These are phyloP conservation scores for Neodiprion virginianus DNA, from an alignment of 1,140 invertebrate species.

Conservation along the genomic window DNA sequence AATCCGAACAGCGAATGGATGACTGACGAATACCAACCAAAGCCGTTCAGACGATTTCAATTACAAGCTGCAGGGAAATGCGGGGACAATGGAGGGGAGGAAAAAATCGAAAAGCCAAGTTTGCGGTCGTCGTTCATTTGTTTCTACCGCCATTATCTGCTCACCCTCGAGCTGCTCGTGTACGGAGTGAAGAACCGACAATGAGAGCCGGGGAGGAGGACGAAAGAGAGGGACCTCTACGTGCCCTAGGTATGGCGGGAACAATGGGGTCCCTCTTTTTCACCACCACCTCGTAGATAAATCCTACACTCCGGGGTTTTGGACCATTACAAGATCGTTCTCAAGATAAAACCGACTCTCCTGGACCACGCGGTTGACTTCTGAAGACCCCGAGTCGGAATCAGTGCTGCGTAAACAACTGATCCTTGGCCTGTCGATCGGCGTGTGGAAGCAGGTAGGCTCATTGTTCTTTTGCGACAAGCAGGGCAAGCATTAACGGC, in stretches of 20 bases:
- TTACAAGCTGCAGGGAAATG: too few relatives aligned
- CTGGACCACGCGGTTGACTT: not conserved
- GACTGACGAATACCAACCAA: too few relatives aligned
- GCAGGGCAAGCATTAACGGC: not conserved
- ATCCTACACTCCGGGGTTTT: not conserved
- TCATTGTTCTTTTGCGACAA: not conserved
- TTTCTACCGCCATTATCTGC: not conserved
- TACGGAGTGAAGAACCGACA: not conserved
- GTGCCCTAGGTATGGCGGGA: not conserved
- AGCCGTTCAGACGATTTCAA: too few relatives aligned
- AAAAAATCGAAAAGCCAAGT: too few relatives aligned
- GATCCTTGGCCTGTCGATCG: constrained; percentile 1
- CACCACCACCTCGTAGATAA: not conserved
- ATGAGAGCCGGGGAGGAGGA: not conserved
- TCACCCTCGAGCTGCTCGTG: not conserved
- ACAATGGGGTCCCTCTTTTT: not conserved
- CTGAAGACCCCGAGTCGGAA: not conserved
- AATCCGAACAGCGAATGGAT: too few relatives aligned
- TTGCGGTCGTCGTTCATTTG: not conserved
- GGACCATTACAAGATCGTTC: constrained; percentile 3
- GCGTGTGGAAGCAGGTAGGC: not conserved
- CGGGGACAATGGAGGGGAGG: too few relatives aligned
- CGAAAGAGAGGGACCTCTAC: not conserved
- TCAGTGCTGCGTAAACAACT: not conserved
- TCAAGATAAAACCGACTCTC: not conserved